phyloP scores from a whole-genome alignment of 2,113 vertebrate species.

The Trichomycterus rosablanca region DNA sequence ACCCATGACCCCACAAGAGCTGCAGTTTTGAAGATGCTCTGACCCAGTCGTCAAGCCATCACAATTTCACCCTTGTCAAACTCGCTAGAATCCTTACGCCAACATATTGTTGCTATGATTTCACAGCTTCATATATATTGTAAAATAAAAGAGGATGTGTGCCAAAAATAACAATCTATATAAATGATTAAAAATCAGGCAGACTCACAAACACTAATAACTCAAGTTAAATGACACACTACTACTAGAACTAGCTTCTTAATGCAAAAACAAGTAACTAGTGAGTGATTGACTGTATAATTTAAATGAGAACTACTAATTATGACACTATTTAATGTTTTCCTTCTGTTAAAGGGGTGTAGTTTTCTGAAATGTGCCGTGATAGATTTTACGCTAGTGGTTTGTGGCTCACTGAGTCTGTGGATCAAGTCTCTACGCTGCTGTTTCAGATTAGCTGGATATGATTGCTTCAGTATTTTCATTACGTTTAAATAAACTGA shows the following conservation, averaged over 20 bases:
- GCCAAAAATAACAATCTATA: slow-evolving; percentile 37
- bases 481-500: slow-evolving; percentile 11
- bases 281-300: background rate
- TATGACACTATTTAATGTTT: slow-evolving; percentile 1
- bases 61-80: too few species aligned
- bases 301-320: background rate
- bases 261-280: background rate
- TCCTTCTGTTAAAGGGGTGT: background rate
- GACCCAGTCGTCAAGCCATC: too few species aligned
- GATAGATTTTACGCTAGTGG: slow-evolving; percentile 4
- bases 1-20: too few species aligned
- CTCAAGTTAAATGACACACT: background rate
- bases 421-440: too few species aligned
- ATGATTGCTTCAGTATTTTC: slow-evolving; percentile 30
- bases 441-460: slow-evolving; percentile 38
- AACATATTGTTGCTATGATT: slow-evolving; percentile 53
- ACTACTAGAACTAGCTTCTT: background rate
- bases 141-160: slow-evolving; percentile 3
- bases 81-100: too few species aligned
- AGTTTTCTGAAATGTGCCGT: slow-evolving; percentile 13
- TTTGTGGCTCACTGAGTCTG: slow-evolving; percentile 17
- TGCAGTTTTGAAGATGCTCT: too few species aligned
- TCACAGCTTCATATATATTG: slow-evolving; percentile 35
- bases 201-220: slow-evolving; percentile 18
- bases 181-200: slow-evolving; percentile 46